Conservation (phyloP, 2,113 vertebrate genomes). For the Hemiprocne comata region DNA sequence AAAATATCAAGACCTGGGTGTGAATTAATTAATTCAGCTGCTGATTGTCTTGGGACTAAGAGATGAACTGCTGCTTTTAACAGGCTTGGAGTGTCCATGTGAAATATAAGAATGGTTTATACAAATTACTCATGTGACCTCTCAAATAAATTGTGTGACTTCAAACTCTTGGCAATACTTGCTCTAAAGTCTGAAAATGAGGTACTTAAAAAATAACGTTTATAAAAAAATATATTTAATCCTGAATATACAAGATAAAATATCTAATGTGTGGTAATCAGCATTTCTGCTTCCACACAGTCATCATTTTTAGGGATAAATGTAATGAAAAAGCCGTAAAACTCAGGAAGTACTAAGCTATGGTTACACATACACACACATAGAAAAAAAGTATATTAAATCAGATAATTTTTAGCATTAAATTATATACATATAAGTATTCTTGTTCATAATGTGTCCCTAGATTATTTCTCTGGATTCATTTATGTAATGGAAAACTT, state of each 20-base stretch:
- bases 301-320: neutral
- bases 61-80: constrained; percentile 1
- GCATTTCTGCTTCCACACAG: neutral
- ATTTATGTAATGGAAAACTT: neutral
- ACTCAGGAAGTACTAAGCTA: neutral
- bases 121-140: neutral
- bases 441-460: neutral
- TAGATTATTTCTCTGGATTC: neutral
- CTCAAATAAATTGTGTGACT: neutral
- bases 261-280: neutral
- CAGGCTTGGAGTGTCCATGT: neutral
- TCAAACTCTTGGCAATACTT: neutral
- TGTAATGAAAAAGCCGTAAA: neutral
- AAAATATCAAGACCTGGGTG: neutral
- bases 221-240: neutral
- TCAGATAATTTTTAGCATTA: neutral
- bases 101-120: neutral
- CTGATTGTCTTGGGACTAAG: neutral
- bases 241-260: neutral
- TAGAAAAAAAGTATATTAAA: neutral
- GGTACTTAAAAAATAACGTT: neutral
- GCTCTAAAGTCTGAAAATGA: neutral
- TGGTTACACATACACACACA: neutral
- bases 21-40: constrained; percentile 33
- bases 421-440: neutral